Evolutionary conservation across 1,140 invertebrate species (phyloP).

Genomic region (Triops longicaudatus): DNA sequence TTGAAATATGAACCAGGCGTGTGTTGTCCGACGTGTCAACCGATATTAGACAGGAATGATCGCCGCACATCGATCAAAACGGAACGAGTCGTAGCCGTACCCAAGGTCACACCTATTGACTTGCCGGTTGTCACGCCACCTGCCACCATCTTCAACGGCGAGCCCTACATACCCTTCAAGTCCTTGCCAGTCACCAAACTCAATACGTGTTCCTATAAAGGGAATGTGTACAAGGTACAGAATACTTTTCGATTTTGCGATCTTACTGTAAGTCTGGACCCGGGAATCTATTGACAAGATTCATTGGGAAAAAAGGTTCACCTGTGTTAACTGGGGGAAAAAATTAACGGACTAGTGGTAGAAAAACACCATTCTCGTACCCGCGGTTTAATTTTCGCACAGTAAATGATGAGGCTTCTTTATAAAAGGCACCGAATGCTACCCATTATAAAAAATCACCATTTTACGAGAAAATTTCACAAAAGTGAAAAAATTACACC

Average conservation of each 20-base stretch:
- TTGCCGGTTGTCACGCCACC: constrained; percentile 20
- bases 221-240: constrained; percentile 28
- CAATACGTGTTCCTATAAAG: constrained; percentile 28
- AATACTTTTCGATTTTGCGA: background rate
- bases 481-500: too few relatives aligned
- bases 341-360: too few relatives aligned
- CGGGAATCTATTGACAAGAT: too few relatives aligned
- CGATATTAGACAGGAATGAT: constrained; percentile 18
- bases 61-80: constrained; percentile 25
- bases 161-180: constrained; percentile 9
- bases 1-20: constrained; percentile 53
- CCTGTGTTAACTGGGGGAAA: too few relatives aligned
- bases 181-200: constrained; percentile 19
- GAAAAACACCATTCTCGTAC: too few relatives aligned
- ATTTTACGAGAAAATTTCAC: too few relatives aligned
- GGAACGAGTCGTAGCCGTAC: background rate
- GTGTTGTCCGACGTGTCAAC: constrained; percentile 60
- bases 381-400: too few relatives aligned
- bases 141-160: constrained; percentile 16
- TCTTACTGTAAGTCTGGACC: too few relatives aligned
- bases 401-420: too few relatives aligned
- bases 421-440: too few relatives aligned
- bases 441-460: too few relatives aligned
- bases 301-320: too few relatives aligned
- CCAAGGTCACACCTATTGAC: constrained; percentile 4